These are phyloP conservation scores for Protomyctophum bolini DNA, from an alignment of 2,113 vertebrate genomes.

Conservation along the genomic window DNA sequence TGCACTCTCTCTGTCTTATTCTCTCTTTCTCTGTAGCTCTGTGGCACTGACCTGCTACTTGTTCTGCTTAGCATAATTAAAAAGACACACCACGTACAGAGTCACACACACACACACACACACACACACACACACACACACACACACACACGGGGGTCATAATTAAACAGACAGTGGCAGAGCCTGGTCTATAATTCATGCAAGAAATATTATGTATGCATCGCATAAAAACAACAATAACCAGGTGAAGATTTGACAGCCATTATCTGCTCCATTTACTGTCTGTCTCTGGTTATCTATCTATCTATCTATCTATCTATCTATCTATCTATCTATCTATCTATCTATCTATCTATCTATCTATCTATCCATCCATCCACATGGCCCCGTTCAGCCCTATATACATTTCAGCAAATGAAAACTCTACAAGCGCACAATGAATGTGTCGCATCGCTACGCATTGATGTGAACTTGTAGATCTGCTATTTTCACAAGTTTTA, in stretches of 20 bases:
- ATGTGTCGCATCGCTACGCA: too few relatives aligned
- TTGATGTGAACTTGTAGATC: too few relatives aligned
- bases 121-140: slow-evolving; percentile 1
- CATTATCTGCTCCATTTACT: too few relatives aligned
- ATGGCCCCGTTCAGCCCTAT: too few relatives aligned
- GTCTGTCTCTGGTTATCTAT: neutral
- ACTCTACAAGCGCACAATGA: too few relatives aligned
- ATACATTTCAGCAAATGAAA: too few relatives aligned
- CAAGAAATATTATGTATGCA: too few relatives aligned
- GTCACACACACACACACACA: neutral
- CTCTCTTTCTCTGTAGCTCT: neutral
- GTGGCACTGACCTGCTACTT: neutral
- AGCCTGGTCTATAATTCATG: neutral
- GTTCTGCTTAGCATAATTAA: neutral
- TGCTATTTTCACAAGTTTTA: too few relatives aligned
- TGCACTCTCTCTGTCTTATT: neutral
- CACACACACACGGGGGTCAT: neutral
- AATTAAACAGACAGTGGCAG: neutral
- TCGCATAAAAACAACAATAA: too few relatives aligned
- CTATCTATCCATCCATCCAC: neutral
- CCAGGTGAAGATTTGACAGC: too few relatives aligned
- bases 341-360: neutral
- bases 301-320: neutral
- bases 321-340: neutral
- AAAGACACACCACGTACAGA: neutral